Conservation (phyloP, 2,888 invertebrate genomes). For the Drosophila prolongata region DNA sequence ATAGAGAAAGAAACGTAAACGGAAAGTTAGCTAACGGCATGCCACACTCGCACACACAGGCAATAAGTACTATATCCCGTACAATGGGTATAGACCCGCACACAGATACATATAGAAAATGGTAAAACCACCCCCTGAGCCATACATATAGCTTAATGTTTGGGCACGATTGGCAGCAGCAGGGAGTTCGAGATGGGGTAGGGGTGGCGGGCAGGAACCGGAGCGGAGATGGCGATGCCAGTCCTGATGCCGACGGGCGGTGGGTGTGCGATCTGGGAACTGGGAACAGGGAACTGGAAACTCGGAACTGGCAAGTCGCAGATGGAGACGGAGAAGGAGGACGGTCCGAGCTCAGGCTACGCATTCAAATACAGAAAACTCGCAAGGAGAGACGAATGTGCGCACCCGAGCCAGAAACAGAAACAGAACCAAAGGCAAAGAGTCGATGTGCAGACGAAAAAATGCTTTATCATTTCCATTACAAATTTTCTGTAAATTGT, state of each 20-base stretch:
- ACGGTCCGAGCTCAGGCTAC: conserved; percentile 39
- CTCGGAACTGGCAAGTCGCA: conserved; percentile 10
- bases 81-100: conserved; percentile 45
- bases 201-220: conserved; percentile 34
- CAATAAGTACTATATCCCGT: conserved; percentile 52
- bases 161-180: conserved; percentile 50
- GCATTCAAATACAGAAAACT: conserved; percentile 53
- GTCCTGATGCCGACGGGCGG: conserved; percentile 26
- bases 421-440: conserved; percentile 40
- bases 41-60: conserved; percentile 43
- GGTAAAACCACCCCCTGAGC: conserved; percentile 72
- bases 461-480: not conserved
- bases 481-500: too few species aligned
- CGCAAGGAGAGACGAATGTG: conserved; percentile 50
- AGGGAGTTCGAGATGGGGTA: conserved; percentile 19
- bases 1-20: conserved; percentile 66
- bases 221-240: conserved; percentile 33
- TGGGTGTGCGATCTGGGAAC: conserved; percentile 13
- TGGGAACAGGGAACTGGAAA: conserved; percentile 3
- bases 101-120: conserved; percentile 59
- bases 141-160: conserved; percentile 51
- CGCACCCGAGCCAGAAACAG: conserved; percentile 47
- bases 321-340: conserved; percentile 15
- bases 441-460: conserved; percentile 46
- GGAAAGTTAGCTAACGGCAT: conserved; percentile 64